These are phyloP conservation scores for Spheniscus humboldti DNA, from an alignment of 2,797 vertebrate genomes.

Conservation along the genomic window DNA sequence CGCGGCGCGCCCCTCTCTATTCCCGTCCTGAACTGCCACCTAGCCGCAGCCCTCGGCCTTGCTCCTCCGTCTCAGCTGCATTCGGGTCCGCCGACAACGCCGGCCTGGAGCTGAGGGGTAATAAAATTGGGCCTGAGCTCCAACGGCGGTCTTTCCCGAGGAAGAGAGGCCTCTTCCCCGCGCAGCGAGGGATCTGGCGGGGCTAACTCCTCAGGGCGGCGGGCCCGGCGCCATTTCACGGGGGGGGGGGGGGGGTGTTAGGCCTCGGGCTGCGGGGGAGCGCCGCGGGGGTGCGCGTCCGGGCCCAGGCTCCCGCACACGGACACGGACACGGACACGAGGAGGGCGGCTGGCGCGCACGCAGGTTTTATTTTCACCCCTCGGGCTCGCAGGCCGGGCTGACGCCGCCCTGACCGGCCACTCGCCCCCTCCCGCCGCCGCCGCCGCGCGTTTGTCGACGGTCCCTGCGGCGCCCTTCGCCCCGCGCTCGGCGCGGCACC, in stretches of 20 bases:
- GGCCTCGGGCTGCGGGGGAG: neutral
- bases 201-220: accelerated
- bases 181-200: neutral
- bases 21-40: constrained; percentile 2
- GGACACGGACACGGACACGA: neutral
- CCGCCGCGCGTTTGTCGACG: neutral
- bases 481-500: no score
- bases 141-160: accelerated
- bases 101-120: neutral
- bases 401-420: neutral
- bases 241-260: no score
- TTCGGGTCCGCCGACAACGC: no score
- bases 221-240: neutral
- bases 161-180: no score
- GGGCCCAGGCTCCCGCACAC: neutral
- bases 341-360: no score
- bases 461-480: neutral
- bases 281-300: accelerated
- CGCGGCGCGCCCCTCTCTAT: no score
- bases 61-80: neutral
- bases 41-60: neutral
- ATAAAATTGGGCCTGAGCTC: neutral
- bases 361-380: neutral
- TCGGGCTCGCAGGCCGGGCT: no score
- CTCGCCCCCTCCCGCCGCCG: neutral